A percentile compares a stretch with the other conserved stretches of the same genome.
Conservation (phyloP, 2,113 vertebrate genomes). For the Dolichotis patagonum region DNA sequence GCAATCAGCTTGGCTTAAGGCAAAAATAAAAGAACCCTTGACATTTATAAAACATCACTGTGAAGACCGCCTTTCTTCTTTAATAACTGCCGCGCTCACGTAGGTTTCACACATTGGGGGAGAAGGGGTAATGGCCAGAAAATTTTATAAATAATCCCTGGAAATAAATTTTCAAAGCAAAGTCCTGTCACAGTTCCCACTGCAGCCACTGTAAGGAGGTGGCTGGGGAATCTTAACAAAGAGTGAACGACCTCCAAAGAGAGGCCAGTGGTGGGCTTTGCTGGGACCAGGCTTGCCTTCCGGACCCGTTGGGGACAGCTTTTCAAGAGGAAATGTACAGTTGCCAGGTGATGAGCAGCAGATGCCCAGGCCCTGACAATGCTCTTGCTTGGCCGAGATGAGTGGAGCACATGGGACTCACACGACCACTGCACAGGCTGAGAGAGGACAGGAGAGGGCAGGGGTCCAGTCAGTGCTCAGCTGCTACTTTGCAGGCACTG, state of each 20-base stretch:
- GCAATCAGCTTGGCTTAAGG: background rate
- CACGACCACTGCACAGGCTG: fast-evolving
- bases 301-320: background rate
- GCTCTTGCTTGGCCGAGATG: background rate
- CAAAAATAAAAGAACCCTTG: background rate
- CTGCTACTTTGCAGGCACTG: fast-evolving
- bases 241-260: background rate
- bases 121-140: background rate
- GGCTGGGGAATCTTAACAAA: background rate
- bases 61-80: background rate
- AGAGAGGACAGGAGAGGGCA: background rate
- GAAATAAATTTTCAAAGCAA: background rate
- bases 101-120: background rate
- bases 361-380: background rate
- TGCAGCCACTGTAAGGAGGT: background rate
- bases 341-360: background rate
- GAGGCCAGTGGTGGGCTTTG: background rate
- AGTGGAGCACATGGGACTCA: fast-evolving
- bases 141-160: background rate
- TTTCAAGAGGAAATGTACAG: background rate
- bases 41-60: background rate
- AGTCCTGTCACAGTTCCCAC: background rate
- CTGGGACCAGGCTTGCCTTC: background rate
- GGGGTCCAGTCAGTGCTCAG: background rate
- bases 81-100: background rate